Conservation (phyloP, 1,140 invertebrate species). For the Zeugodacus cucurbitae region DNA sequence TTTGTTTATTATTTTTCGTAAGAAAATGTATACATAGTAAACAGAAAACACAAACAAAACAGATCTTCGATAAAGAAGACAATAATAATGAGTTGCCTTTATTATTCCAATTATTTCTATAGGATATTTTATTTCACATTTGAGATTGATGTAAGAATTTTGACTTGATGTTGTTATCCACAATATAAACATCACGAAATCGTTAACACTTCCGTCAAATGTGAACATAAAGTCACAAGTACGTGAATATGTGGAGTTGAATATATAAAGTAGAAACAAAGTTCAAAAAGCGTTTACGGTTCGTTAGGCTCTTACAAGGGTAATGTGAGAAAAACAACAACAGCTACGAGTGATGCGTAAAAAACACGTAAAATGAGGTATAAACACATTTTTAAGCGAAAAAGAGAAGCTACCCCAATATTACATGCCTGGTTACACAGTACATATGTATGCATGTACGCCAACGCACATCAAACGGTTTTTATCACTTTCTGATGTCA, state of each 20-base stretch:
- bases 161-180: background rate
- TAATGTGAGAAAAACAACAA: no score
- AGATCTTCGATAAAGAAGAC: no score
- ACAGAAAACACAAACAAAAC: no score
- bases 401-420: background rate
- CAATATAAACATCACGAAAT: background rate
- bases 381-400: no score
- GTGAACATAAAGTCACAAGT: background rate
- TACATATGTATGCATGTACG: background rate
- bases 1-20: no score
- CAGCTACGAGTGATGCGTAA: background rate
- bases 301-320: no score
- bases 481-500: constrained; percentile 23
- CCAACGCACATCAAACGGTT: background rate
- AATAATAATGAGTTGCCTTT: no score
- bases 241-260: background rate
- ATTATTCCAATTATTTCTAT: background rate
- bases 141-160: background rate
- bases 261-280: no score
- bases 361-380: background rate
- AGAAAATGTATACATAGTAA: no score
- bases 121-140: no score
- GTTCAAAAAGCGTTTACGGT: no score
- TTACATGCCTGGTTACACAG: no score
- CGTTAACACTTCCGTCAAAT: background rate